Percentiles rank a stretch among this genome's conserved stretches.
These are phyloP conservation scores for Ictalurus furcatus DNA, from an alignment of 2,113 vertebrate genomes.

Conservation along the genomic window DNA sequence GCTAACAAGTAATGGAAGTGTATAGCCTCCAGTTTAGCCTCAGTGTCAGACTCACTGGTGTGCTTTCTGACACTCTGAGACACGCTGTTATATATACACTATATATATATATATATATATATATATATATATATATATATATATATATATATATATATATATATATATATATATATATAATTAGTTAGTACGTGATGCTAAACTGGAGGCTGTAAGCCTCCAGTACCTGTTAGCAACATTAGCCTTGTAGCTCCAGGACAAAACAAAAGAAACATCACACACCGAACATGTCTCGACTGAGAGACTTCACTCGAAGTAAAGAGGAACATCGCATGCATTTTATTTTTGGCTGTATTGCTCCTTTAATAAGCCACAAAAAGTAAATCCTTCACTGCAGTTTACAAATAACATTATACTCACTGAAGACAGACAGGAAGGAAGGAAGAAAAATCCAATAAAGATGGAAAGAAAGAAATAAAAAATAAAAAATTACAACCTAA, in stretches of 20 bases:
- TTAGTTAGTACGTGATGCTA: background rate
- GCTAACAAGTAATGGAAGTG: background rate
- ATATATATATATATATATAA: background rate
- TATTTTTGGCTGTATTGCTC: background rate
- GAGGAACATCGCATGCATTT: background rate
- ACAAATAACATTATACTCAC: too few relatives aligned
- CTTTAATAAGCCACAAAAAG: background rate
- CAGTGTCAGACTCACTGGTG: background rate
- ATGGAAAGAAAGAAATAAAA: background rate
- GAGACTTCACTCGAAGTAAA: background rate
- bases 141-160: background rate
- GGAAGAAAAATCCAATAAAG: background rate
- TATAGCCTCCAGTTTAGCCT: background rate
- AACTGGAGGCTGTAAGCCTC: background rate
- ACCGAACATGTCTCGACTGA: background rate
- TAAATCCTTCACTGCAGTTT: too few relatives aligned
- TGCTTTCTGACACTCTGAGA: background rate
- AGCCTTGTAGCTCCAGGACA: background rate
- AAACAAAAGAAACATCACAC: background rate
- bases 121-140: background rate
- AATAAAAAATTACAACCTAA: background rate
- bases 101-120: background rate
- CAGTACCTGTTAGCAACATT: background rate
- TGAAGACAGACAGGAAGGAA: background rate
- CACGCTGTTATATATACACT: background rate